Percentiles rank a stretch among this genome's conserved stretches.
phyloP scores from a whole-genome alignment of 2,113 vertebrate genomes.

The Triplophysa tibetana region DNA sequence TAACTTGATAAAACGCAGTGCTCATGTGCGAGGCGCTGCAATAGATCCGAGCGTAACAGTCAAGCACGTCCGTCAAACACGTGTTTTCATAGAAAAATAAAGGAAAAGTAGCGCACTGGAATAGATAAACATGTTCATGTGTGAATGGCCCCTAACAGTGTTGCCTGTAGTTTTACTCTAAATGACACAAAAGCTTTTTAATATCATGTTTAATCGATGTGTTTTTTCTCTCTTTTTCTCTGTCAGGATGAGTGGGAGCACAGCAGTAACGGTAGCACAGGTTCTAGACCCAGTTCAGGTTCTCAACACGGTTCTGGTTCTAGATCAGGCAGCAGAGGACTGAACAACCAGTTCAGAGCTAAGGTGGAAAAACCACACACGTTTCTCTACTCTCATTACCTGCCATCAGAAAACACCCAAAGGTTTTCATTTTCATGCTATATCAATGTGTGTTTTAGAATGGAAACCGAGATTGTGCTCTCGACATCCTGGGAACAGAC shows the following conservation, averaged over 20 bases:
- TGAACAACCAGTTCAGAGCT: constrained; percentile 78
- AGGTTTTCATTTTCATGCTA: neutral
- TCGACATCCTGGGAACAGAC: constrained; percentile 94
- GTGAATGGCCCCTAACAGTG: no score
- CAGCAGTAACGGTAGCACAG: constrained; percentile 81
- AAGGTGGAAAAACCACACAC: constrained; percentile 66
- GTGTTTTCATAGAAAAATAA: no score
- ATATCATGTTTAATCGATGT: neutral
- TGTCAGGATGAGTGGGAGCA: constrained; percentile 83
- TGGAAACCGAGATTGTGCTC: constrained; percentile 85
- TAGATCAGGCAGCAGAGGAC: constrained; percentile 75
- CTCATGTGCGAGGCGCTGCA: no score
- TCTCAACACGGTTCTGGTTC: constrained; percentile 78
- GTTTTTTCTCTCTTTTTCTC: neutral
- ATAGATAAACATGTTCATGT: no score
- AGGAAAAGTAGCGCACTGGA: no score
- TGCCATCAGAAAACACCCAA: neutral
- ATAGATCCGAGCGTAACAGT: no score
- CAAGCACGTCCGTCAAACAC: no score
- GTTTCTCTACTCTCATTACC: neutral
- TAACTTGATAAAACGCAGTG: no score
- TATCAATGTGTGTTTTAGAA: constrained; percentile 74
- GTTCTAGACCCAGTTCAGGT: constrained; percentile 74
- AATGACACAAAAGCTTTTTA: no score
- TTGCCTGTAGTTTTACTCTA: no score